These are phyloP conservation scores for Drosophila bocki DNA, from an alignment of 1,140 invertebrate species.

Conservation along the genomic window DNA sequence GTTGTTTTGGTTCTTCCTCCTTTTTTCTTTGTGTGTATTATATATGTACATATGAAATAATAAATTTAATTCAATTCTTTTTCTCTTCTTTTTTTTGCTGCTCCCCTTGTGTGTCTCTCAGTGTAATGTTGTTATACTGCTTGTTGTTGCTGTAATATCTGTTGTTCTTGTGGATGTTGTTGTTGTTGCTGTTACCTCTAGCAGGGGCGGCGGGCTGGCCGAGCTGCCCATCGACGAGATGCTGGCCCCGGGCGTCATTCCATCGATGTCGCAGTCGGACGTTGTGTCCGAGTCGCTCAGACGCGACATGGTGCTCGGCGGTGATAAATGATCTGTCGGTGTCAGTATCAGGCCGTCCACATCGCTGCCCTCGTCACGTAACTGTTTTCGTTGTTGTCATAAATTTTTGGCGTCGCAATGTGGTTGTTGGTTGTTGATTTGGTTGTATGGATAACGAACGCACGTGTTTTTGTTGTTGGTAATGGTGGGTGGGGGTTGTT, in stretches of 20 bases:
- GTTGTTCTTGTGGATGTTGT: conserved; percentile 27
- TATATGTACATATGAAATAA: conserved; percentile 60
- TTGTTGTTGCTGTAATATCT: conserved; percentile 36
- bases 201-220: conserved; percentile 89
- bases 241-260: conserved; percentile 89
- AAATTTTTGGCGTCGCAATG: conserved; percentile 68
- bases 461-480: conserved; percentile 53
- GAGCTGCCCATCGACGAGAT: conserved; percentile 95
- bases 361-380: conserved; percentile 85
- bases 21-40: conserved; percentile 31
- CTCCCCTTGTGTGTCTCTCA: conserved; percentile 24
- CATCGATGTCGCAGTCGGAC: conserved; percentile 95
- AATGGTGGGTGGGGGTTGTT: conserved; percentile 29
- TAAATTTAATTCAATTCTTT: conserved; percentile 48
- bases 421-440: conserved; percentile 38
- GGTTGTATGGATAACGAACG: conserved; percentile 47
- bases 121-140: conserved; percentile 28
- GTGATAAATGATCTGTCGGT: conserved; percentile 95
- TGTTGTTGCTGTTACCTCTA: conserved; percentile 85
- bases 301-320: conserved; percentile 93
- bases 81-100: conserved; percentile 9
- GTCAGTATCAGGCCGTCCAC: conserved; percentile 87
- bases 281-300: conserved; percentile 96
- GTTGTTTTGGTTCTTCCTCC: conserved; percentile 11
- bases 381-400: conserved; percentile 75